phyloP scores from a whole-genome alignment of 2,888 invertebrate species.

The Standfussiana lucernea region DNA sequence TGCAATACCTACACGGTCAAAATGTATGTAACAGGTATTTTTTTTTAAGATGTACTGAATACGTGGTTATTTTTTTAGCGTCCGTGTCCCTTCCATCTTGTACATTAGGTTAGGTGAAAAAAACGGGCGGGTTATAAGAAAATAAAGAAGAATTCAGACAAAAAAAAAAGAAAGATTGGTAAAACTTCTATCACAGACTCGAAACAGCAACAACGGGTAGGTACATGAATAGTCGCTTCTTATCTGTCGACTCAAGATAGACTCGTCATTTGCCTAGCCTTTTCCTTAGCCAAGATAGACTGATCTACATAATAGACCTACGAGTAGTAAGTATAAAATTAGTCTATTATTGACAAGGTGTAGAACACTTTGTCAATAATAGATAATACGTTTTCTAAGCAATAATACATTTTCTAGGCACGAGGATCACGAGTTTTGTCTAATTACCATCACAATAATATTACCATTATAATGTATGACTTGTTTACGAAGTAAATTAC shows the following conservation, averaged over 20 bases:
- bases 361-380: too few species aligned
- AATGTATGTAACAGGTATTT: too few species aligned
- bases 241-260: background rate
- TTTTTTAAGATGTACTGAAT: too few species aligned
- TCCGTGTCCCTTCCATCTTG: too few species aligned
- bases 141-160: background rate
- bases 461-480: background rate
- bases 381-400: background rate
- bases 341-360: conserved; percentile 3
- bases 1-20: too few species aligned
- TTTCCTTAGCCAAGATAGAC: background rate
- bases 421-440: conserved; percentile 34
- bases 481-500: background rate
- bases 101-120: too few species aligned
- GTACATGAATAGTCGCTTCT: background rate
- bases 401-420: conserved; percentile 6
- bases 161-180: background rate
- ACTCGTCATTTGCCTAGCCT: too few species aligned
- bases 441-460: conserved; percentile 22
- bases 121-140: background rate
- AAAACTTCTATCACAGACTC: background rate
- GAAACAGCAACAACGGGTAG: background rate
- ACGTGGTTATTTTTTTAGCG: too few species aligned
- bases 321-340: background rate
- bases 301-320: background rate